Conservation (phyloP, 2,113 vertebrate species). For the Hydropotes inermis region DNA sequence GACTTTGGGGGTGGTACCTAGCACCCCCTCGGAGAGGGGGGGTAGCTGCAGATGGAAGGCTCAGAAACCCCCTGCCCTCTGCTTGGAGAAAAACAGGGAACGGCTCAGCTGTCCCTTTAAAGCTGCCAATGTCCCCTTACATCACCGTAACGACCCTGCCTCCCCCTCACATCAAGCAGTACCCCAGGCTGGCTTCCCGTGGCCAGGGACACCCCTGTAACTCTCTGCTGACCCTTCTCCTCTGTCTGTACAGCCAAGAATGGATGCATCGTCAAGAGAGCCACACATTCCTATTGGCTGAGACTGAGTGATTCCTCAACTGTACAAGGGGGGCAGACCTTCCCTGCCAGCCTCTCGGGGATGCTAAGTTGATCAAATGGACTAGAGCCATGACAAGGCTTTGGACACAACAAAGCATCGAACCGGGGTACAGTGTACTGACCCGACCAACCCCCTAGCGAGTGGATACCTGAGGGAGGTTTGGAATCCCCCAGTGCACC, state of each 20-base stretch:
- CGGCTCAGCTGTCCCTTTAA: not conserved
- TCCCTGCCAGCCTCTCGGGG: not conserved
- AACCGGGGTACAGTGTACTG: not conserved
- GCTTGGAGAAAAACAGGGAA: not conserved
- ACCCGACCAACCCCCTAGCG: rapidly evolving
- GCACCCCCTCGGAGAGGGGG: not conserved
- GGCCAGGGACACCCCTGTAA: rapidly evolving
- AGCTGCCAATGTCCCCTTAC: rapidly evolving
- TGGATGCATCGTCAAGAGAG: rapidly evolving
- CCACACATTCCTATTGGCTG: rapidly evolving
- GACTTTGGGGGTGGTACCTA: not conserved
- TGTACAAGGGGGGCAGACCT: not conserved
- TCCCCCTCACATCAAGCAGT: rapidly evolving
- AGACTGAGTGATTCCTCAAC: not conserved
- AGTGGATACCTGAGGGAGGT: not conserved
- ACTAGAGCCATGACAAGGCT: not conserved
- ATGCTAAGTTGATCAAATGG: not conserved
- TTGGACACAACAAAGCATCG: not conserved
- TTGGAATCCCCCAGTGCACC: rapidly evolving
- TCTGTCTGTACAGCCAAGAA: not conserved
- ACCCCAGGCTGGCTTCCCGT: not conserved
- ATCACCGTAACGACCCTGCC: not conserved
- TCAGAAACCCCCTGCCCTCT: not conserved
- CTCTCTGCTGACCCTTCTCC: not conserved
- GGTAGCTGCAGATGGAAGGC: not conserved